Percentiles rank a stretch among this genome's conserved stretches.
phyloP scores from a whole-genome alignment of 2,797 vertebrate species.

The Sebastes wilsoni region DNA sequence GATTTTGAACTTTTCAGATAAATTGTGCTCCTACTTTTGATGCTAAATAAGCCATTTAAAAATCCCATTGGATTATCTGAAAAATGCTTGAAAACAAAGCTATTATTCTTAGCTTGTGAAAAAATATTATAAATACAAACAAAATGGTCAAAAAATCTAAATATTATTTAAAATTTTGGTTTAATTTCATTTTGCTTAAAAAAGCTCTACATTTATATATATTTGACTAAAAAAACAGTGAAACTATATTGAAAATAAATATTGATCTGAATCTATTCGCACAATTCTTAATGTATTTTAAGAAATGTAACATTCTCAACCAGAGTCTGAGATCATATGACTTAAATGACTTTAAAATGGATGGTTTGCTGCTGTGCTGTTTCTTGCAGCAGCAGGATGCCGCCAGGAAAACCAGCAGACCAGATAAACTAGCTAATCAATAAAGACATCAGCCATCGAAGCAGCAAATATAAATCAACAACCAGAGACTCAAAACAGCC shows the following conservation, averaged over 20 bases:
- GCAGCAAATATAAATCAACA: constrained; percentile 49
- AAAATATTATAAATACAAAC: neutral
- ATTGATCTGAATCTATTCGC: neutral
- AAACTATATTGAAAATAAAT: neutral
- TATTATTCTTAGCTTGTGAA: neutral
- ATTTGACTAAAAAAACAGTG: neutral
- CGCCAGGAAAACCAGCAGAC: constrained; percentile 18
- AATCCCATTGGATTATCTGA: neutral
- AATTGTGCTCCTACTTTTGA: neutral
- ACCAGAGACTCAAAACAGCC: constrained; percentile 9
- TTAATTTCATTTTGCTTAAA: no score
- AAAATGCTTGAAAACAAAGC: neutral
- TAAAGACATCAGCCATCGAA: constrained; percentile 23
- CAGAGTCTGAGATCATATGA: neutral
- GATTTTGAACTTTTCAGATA: neutral
- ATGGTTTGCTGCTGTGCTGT: neutral
- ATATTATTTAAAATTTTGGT: no score
- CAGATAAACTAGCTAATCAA: constrained; percentile 46
- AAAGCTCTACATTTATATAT: neutral
- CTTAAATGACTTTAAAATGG: neutral
- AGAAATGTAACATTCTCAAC: neutral
- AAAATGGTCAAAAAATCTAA: no score
- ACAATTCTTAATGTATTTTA: neutral
- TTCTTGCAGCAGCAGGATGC: constrained; percentile 9
- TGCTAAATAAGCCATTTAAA: neutral